These are phyloP conservation scores for Agrilus mali DNA, from an alignment of 2,888 invertebrate genomes.

Conservation along the genomic window DNA sequence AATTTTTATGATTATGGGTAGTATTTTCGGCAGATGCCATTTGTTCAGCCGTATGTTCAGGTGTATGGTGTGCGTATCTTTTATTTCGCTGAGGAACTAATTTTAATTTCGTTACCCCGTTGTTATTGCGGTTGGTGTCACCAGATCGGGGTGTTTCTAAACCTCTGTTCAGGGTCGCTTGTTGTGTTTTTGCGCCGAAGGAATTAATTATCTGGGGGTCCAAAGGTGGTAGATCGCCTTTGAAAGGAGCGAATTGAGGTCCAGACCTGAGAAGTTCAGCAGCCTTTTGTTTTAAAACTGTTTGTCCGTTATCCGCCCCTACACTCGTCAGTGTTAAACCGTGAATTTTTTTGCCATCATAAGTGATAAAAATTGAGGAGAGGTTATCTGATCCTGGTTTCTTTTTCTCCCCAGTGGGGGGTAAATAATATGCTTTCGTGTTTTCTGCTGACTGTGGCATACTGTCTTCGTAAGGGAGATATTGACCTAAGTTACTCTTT, in stretches of 20 bases:
- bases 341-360: conserved; percentile 63
- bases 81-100: conserved; percentile 28
- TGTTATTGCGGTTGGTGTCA: conserved; percentile 7
- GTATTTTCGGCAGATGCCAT: conserved; percentile 10
- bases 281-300: conserved; percentile 30
- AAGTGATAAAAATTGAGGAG: conserved; percentile 50
- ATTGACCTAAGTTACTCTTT: conserved; percentile 9
- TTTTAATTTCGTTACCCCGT: conserved; percentile 33
- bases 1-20: conserved; percentile 5
- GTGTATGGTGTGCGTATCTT: conserved; percentile 26
- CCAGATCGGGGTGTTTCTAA: conserved; percentile 22
- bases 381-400: conserved; percentile 17
- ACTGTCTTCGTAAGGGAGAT: conserved; percentile 21
- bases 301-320: conserved; percentile 19
- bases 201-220: conserved; percentile 35
- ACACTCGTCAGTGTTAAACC: conserved; percentile 46
- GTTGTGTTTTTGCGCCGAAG: conserved; percentile 26
- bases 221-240: conserved; percentile 57
- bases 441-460: conserved; percentile 60
- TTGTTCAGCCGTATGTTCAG: conserved; percentile 19
- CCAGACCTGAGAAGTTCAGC: conserved; percentile 47
- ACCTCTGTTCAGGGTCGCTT: conserved; percentile 24
- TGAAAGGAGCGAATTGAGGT: conserved; percentile 64
- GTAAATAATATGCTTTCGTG: conserved; percentile 60
- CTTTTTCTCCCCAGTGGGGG: conserved; percentile 45